Base-by-base conservation (phyloP, 2,888 invertebrate species). In the Drosophila peninsularis region DNA sequence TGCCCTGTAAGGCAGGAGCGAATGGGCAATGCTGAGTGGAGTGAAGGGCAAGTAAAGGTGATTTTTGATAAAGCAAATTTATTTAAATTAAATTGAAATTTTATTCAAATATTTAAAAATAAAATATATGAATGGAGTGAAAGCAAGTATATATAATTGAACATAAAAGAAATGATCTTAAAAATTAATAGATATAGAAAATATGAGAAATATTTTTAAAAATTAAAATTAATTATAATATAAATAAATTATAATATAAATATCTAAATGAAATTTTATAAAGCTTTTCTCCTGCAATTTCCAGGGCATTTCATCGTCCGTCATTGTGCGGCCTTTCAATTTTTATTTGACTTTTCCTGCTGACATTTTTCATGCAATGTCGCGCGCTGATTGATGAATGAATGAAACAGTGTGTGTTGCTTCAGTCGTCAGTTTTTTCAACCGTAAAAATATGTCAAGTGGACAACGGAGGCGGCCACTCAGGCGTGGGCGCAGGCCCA, bases 321-420 rank as follows among this genome's bases (percentile, higher is more conserved):
- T 30, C 70, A 37, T 10, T 37, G 6, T 21, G 21, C 1, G 17
- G 1, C 5, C 3, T 9, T 9, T 24, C n/a, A 19, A 34, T 42
- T 57, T 58, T 65, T 49, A 65, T 79, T 74, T 79, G 69, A 67
- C 61, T 68, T 69, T 68, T 50, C 69, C 36, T 61, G 62, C 50
- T 81, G 78, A 87, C 75, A 82, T 80, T 87, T 84, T 84, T 78
- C 78, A 83, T 80, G 82, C 67, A 77, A 71, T 82, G 85, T 65
- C 80, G 65, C 80, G 57, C 82, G 56, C 75, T 87, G 83, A 87
- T 84, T 87, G 84, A 84, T 84, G 82, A 84, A 81, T 86, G 81
- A 81, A 81, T 79, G 79, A 79, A 69, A 77, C 69, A 69, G 57
- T 75, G 56, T 71, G 62, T 66, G 65, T 74, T 74, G 77, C 70